Conservation (phyloP, 2,797 vertebrate species). For the Calcarius lapponicus region DNA sequence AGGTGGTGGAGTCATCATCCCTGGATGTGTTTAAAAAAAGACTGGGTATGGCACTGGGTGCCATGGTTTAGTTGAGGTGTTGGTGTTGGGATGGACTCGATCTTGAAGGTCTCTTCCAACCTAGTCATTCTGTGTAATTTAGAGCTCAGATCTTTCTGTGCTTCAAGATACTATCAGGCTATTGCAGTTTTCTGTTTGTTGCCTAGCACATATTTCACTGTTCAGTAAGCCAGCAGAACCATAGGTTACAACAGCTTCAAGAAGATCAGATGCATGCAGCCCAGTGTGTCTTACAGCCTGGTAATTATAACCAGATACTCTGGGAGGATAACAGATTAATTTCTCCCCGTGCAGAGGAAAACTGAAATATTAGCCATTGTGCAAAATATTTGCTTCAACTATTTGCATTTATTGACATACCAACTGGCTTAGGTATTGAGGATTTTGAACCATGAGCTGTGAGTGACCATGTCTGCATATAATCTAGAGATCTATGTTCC, state of each 20-base stretch:
- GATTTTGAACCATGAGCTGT: not conserved
- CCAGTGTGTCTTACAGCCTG: not conserved
- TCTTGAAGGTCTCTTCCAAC: not conserved
- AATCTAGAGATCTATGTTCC: not conserved
- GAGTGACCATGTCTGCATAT: not conserved
- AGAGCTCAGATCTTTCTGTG: not conserved
- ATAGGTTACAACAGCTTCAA: not conserved
- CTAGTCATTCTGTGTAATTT: not conserved
- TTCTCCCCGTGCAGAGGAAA: not conserved
- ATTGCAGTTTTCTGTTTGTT: not conserved
- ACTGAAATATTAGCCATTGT: not conserved
- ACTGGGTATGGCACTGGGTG: not conserved
- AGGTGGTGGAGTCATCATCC: not conserved
- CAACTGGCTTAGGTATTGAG: fast-evolving
- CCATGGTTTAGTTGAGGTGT: not conserved
- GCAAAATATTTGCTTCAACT: not conserved
- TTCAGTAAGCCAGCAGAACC: not conserved
- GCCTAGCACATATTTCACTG: not conserved
- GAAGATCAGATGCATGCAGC: not conserved
- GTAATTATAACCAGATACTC: not conserved
- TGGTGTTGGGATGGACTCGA: not conserved
- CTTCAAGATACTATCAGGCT: not conserved
- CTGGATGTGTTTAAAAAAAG: not conserved
- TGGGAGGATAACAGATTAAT: not conserved
- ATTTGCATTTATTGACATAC: not conserved